Conservation (phyloP, 1,140 invertebrate genomes). For the Agrilus planipennis region DNA sequence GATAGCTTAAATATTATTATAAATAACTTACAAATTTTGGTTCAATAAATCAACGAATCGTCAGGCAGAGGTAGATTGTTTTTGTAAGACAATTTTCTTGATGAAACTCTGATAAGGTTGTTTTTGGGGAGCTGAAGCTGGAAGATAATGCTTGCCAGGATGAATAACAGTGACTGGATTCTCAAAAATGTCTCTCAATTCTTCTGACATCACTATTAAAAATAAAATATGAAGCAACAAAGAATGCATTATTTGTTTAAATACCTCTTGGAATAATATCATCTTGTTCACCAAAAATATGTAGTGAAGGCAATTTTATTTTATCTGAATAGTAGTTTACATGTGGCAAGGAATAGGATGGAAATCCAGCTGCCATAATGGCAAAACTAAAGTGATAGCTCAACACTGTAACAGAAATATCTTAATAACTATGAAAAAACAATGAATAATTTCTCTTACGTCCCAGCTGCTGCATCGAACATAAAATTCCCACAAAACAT, state of each 20-base stretch:
- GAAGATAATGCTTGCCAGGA: constrained; percentile 72
- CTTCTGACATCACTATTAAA: constrained; percentile 34
- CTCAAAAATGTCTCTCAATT: constrained; percentile 52
- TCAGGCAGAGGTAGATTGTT: no score
- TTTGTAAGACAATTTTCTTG: constrained; percentile 16
- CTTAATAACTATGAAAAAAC: no score
- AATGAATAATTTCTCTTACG: constrained; percentile 14
- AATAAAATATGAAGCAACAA: constrained; percentile 7
- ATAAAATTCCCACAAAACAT: constrained; percentile 62
- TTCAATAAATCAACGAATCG: no score
- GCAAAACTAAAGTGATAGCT: constrained; percentile 65
- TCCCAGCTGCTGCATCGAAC: constrained; percentile 62
- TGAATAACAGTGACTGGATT: constrained; percentile 53
- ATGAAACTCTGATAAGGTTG: constrained; percentile 51
- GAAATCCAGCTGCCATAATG: constrained; percentile 72
- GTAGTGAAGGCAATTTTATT: constrained; percentile 60
- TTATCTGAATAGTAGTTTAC: constrained; percentile 56
- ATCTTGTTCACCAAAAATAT: constrained; percentile 73
- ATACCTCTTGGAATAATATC: constrained; percentile 68
- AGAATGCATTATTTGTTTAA: constrained; percentile 10
- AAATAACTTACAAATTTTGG: no score
- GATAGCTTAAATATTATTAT: no score
- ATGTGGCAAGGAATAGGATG: constrained; percentile 65
- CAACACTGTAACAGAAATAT: constrained; percentile 23
- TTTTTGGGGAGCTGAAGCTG: constrained; percentile 54